phyloP scores from a whole-genome alignment of 2,888 invertebrate genomes.

The Nomada ferruginata region DNA sequence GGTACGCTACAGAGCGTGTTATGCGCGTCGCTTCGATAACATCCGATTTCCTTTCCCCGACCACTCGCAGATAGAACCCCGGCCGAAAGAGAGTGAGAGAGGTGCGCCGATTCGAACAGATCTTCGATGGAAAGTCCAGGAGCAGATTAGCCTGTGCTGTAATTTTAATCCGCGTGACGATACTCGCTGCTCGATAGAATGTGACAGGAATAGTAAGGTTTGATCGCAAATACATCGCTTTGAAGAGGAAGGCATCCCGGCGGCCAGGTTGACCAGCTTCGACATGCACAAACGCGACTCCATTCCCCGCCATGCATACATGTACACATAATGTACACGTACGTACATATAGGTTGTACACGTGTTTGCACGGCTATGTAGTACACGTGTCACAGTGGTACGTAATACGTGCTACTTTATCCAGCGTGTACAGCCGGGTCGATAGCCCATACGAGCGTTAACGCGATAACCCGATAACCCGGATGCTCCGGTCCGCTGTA shows the following conservation, averaged over 20 bases:
- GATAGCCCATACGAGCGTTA: conserved; percentile 71
- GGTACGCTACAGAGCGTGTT: too few species aligned
- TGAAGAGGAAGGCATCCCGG: conserved; percentile 57
- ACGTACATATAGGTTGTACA: not conserved
- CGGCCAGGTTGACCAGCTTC: conserved; percentile 19
- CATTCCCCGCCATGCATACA: not conserved
- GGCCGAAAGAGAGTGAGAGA: not conserved
- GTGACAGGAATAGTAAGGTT: conserved; percentile 65
- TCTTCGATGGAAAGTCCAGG: conserved; percentile 35
- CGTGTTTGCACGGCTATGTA: conserved; percentile 41
- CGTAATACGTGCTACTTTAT: conserved; percentile 70
- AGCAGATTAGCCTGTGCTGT: conserved; percentile 42
- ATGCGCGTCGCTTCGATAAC: too few species aligned
- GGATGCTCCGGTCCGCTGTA: conserved; percentile 56
- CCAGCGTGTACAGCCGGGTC: conserved; percentile 61
- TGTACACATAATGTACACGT: not conserved
- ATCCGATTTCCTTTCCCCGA: conserved; percentile 15
- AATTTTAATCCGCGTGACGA: conserved; percentile 52
- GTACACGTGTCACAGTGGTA: conserved; percentile 66
- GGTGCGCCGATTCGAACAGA: conserved; percentile 2
- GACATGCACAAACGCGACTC: conserved; percentile 43
- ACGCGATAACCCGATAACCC: conserved; percentile 73
- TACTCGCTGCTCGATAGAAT: conserved; percentile 52
- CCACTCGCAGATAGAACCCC: not conserved
- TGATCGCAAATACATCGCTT: conserved; percentile 67